Evolutionary conservation across 2,797 vertebrate species (phyloP).

Genomic region (Myotis planiceps): DNA sequence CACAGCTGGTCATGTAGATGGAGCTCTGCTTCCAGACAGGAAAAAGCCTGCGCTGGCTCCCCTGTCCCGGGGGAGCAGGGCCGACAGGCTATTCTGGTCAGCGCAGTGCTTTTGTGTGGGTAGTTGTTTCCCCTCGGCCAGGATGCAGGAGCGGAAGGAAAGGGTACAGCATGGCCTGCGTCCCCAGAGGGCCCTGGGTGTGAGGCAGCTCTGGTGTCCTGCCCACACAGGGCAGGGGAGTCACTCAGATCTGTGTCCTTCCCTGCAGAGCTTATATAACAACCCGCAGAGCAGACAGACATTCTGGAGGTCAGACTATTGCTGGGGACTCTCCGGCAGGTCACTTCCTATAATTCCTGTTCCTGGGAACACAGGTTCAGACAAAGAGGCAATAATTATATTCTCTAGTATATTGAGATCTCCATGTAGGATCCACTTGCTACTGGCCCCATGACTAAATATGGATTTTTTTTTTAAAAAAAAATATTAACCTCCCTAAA

Average conservation of each 20-base stretch:
- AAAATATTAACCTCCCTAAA: background rate
- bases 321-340: background rate
- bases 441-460: background rate
- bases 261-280: background rate
- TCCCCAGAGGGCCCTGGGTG: background rate
- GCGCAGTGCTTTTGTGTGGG: background rate
- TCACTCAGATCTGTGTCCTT: background rate
- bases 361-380: background rate
- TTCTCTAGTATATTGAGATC: background rate
- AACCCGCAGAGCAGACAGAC: background rate
- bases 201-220: background rate
- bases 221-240: background rate
- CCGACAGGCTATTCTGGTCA: background rate
- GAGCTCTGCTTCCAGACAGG: background rate
- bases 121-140: background rate
- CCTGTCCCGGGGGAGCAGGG: accelerated
- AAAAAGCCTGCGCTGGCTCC: background rate
- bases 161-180: background rate
- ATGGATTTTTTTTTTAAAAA: background rate
- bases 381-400: background rate
- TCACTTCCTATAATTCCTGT: background rate
- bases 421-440: background rate
- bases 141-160: conserved; percentile 14
- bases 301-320: background rate
- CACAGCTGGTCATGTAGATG: background rate